A percentile compares a stretch with the other conserved stretches of the same genome.
phyloP scores from a whole-genome alignment of 2,888 invertebrate species.

The Furcula furcula region DNA sequence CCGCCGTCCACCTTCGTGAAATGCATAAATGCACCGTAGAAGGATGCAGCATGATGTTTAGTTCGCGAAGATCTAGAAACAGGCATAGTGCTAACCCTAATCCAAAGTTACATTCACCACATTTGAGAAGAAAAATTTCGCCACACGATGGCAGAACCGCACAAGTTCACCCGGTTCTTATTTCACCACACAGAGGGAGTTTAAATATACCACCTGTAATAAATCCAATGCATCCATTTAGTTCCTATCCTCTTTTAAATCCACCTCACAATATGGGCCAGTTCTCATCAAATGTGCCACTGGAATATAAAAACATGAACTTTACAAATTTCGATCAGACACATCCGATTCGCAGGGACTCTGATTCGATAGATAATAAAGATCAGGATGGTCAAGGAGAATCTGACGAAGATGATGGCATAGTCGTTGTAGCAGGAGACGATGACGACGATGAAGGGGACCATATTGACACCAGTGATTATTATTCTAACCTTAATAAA shows the following conservation, averaged over 20 bases:
- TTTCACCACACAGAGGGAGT: constrained; percentile 86
- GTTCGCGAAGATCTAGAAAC: constrained; percentile 96
- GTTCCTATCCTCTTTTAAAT: constrained; percentile 89
- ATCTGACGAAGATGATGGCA: constrained; percentile 87
- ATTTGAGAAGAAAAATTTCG: constrained; percentile 95
- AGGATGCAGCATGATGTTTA: constrained; percentile 99
- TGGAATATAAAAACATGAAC: constrained; percentile 76
- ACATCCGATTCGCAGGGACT: constrained; percentile 62
- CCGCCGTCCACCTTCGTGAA: constrained; percentile 98
- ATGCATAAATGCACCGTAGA: constrained; percentile 99
- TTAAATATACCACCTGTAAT: constrained; percentile 84
- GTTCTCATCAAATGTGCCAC: constrained; percentile 69
- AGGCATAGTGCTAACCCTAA: constrained; percentile 99
- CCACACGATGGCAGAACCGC: constrained; percentile 96
- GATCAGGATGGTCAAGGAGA: constrained; percentile 85
- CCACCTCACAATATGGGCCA: constrained; percentile 85
- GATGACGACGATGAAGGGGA: constrained; percentile 87
- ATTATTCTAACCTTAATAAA: constrained; percentile 66
- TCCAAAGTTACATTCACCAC: constrained; percentile 98
- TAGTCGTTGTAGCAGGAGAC: constrained; percentile 90
- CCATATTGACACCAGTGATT: constrained; percentile 71
- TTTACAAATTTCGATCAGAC: constrained; percentile 55
- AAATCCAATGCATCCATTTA: constrained; percentile 88
- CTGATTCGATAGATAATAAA: constrained; percentile 72
- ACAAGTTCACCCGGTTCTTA: constrained; percentile 90